A percentile compares a stretch with the other conserved stretches of the same genome.
Evolutionary conservation across 2,113 vertebrate genomes (phyloP).

Genomic region (Hydrolagus affinis): DNA sequence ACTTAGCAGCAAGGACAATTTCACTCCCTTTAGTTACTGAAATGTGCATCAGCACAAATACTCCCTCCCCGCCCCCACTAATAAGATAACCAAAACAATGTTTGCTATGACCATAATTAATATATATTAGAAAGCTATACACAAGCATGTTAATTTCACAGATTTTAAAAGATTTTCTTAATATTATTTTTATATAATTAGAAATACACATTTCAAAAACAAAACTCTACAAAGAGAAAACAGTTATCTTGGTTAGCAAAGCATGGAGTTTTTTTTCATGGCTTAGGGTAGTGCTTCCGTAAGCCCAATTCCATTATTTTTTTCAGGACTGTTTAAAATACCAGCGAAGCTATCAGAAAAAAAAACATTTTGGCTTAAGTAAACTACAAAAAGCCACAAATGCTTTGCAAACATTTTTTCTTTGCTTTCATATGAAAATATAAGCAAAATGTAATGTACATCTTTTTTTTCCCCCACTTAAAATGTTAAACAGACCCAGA

Average conservation of each 20-base stretch:
- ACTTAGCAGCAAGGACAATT: too few species aligned
- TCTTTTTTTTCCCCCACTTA: conserved; percentile 85
- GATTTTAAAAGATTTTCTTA: conserved; percentile 96
- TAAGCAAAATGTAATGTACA: conserved; percentile 99
- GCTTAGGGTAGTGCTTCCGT: conserved; percentile 78
- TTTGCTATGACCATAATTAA: conserved; percentile 84
- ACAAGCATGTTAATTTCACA: conserved; percentile 99
- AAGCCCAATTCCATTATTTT: conserved; percentile 67
- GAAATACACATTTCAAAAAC: conserved; percentile 98
- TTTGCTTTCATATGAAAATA: conserved; percentile 97
- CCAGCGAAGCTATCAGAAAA: conserved; percentile 89
- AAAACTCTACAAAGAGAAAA: conserved; percentile 99
- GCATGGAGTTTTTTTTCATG: conserved; percentile 88
- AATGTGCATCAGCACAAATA: conserved; percentile 86
- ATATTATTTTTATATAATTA: conserved; percentile 98
- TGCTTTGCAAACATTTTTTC: conserved; percentile 98
- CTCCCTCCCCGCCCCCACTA: conserved; percentile 80
- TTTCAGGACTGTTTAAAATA: conserved; percentile 80
- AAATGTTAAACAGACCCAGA: conserved; percentile 92
- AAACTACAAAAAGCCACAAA: conserved; percentile 99
- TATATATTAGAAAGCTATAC: conserved; percentile 99
- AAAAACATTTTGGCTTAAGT: conserved; percentile 98
- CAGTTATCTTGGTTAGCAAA: conserved; percentile 92
- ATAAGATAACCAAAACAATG: conserved; percentile 76
- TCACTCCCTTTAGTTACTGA: conserved; percentile 50